phyloP scores from a whole-genome alignment of 2,888 invertebrate species.

The Dicyrtoma fusca region DNA sequence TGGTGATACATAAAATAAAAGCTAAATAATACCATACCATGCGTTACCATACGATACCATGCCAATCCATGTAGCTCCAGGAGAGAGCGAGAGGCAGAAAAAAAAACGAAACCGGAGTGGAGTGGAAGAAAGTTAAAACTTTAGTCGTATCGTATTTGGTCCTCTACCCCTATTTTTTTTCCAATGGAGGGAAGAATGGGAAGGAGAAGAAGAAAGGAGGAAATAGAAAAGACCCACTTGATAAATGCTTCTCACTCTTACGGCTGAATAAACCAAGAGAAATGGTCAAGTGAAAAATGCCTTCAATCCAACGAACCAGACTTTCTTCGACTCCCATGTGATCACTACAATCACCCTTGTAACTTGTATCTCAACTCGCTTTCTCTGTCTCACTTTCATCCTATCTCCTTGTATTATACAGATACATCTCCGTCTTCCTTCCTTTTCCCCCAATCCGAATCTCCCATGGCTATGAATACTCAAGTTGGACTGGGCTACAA shows the following conservation, averaged over 20 bases:
- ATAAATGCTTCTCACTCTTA: constrained; percentile 27
- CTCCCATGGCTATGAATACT: not conserved
- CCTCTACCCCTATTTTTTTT: not conserved
- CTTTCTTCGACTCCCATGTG: constrained; percentile 12
- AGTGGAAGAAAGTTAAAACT: not conserved
- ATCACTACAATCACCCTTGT: constrained; percentile 16
- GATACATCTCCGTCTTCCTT: too few species aligned
- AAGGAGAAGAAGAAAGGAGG: constrained; percentile 5
- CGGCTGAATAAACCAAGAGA: constrained; percentile 22
- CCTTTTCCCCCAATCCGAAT: not conserved
- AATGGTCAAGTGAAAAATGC: constrained; percentile 33
- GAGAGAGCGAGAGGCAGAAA: not conserved
- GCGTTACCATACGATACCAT: too few species aligned
- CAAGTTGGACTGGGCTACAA: too few species aligned
- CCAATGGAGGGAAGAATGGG: not conserved
- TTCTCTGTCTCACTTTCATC: not conserved
- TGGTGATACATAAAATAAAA: too few species aligned
- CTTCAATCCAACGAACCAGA: constrained; percentile 9
- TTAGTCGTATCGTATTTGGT: not conserved
- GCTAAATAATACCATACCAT: too few species aligned
- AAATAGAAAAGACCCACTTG: constrained; percentile 23
- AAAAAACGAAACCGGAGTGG: not conserved
- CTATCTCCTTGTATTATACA: too few species aligned
- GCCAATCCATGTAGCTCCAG: too few species aligned
- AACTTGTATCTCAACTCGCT: not conserved